A percentile compares a stretch with the other conserved stretches of the same genome.
Conservation (phyloP, 2,113 vertebrate species). For the Mus spicilegus region DNA sequence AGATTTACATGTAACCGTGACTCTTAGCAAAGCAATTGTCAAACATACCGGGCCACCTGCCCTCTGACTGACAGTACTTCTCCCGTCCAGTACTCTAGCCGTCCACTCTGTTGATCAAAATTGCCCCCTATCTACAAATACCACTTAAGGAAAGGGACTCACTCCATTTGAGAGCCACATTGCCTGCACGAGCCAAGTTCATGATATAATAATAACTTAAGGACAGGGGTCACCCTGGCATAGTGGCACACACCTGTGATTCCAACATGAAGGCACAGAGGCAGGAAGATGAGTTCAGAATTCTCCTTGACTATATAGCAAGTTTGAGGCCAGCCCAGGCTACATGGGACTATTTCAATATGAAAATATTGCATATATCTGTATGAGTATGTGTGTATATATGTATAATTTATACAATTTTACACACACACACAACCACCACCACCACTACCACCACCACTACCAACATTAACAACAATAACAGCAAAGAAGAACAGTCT, state of each 20-base stretch:
- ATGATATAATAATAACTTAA: neutral
- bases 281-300: neutral
- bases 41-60: neutral
- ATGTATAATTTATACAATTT: no score
- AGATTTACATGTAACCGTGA: neutral
- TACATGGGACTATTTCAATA: neutral
- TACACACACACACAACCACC: no score
- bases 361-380: neutral
- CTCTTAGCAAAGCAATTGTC: neutral
- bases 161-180: neutral
- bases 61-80: neutral
- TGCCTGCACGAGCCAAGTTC: neutral
- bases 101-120: neutral
- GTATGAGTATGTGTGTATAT: no score
- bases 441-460: no score
- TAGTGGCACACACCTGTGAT: neutral
- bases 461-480: no score
- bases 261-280: neutral
- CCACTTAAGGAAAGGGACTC: neutral
- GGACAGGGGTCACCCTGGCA: neutral
- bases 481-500: neutral
- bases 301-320: neutral
- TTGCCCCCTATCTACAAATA: conserved; percentile 14
- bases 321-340: neutral
- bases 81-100: neutral